These are phyloP conservation scores for Trichechus manatus DNA, from an alignment of 2,113 vertebrate species.

Conservation along the genomic window DNA sequence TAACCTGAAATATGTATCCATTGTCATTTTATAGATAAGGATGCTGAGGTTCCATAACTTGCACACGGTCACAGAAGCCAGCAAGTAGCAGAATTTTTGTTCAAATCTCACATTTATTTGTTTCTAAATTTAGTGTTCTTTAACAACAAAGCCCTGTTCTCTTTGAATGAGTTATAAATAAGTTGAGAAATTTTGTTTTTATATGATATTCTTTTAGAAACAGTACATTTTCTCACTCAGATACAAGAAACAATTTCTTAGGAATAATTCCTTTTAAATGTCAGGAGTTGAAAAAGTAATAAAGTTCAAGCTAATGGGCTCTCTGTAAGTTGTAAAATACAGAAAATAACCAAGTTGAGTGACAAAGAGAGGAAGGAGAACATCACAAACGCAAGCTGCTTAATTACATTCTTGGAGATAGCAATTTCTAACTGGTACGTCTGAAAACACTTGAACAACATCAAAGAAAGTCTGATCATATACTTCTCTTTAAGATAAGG, in stretches of 20 bases:
- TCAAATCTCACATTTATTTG: background rate
- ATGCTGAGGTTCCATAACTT: background rate
- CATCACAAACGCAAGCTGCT: background rate
- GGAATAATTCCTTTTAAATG: slow-evolving; percentile 4
- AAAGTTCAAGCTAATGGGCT: background rate
- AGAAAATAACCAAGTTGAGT: slow-evolving; percentile 7
- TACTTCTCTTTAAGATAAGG: background rate
- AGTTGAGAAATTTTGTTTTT: background rate
- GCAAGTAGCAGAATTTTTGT: background rate
- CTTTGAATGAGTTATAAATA: background rate
- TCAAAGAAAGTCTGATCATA: slow-evolving; percentile 12
- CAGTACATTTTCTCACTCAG: background rate
- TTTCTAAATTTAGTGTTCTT: background rate
- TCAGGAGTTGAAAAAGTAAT: background rate
- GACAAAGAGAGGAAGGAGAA: background rate
- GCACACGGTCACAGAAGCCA: background rate
- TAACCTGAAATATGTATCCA: background rate
- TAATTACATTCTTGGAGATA: background rate
- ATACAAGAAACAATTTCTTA: background rate
- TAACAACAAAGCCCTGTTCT: background rate
- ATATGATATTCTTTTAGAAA: background rate
- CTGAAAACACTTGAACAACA: slow-evolving; percentile 9
- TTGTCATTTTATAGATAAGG: background rate
- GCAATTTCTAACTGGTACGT: background rate
- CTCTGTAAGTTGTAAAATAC: background rate